Evolutionary conservation across 2,888 invertebrate genomes (phyloP).

Genomic region (Buathra laborator): DNA sequence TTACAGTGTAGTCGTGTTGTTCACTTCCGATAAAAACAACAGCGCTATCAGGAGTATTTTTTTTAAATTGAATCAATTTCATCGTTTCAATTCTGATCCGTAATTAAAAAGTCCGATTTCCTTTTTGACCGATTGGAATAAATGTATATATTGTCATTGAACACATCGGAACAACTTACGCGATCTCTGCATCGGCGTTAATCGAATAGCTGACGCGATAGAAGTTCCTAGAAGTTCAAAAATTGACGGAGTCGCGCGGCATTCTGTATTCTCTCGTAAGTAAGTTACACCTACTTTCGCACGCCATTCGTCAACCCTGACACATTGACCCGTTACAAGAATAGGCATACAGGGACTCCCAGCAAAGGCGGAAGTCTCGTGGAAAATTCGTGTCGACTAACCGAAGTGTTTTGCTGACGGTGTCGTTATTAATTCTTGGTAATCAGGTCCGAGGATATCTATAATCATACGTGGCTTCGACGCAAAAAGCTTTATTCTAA

Average conservation of each 20-base stretch:
- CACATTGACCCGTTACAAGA: constrained; percentile 78
- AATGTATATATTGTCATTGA: not conserved
- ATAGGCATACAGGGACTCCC: constrained; percentile 69
- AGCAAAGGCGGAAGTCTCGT: constrained; percentile 55
- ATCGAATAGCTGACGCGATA: not conserved
- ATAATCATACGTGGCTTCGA: too few species aligned
- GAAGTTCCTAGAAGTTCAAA: not conserved
- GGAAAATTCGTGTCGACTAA: constrained; percentile 51
- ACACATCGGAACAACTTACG: not conserved
- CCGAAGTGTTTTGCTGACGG: constrained; percentile 29
- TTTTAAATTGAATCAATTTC: not conserved
- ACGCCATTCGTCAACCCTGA: constrained; percentile 75
- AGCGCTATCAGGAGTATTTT: too few species aligned
- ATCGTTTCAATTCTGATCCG: not conserved
- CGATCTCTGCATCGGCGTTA: not conserved
- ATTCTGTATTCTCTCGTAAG: constrained; percentile 12
- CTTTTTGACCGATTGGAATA: not conserved
- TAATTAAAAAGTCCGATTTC: not conserved
- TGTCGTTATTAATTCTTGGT: constrained; percentile 23
- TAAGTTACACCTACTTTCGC: constrained; percentile 51
- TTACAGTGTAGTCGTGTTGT: too few species aligned
- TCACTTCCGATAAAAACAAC: not conserved
- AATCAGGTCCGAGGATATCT: too few species aligned
- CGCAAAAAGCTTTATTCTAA: too few species aligned
- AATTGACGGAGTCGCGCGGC: not conserved